phyloP scores from a whole-genome alignment of 2,888 invertebrate genomes.

The Keiferia lycopersicella region DNA sequence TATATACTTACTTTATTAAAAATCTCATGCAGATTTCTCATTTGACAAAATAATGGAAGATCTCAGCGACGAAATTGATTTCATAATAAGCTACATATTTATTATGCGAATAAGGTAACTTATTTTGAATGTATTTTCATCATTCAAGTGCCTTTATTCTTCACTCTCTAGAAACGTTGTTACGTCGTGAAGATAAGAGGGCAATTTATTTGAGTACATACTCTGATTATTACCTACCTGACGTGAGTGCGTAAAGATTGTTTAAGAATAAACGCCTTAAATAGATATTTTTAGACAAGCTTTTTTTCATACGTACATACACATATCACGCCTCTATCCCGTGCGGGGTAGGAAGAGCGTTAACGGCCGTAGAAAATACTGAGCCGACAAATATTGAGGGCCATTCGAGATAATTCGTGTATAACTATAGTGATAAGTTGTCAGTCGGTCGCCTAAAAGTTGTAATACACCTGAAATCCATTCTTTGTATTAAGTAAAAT shows the following conservation, averaged over 20 bases:
- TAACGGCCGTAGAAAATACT: too few relatives aligned
- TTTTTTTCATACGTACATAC: too few relatives aligned
- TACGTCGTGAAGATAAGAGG: neutral
- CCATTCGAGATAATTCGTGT: too few relatives aligned
- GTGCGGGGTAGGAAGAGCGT: too few relatives aligned
- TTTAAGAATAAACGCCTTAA: neutral
- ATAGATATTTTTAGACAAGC: too few relatives aligned
- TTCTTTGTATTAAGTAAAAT: too few relatives aligned
- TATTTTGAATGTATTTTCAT: slow-evolving; percentile 12
- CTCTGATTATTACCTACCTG: neutral
- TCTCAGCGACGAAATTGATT: slow-evolving; percentile 2
- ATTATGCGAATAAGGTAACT: neutral
- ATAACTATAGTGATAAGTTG: too few relatives aligned
- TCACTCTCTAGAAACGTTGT: neutral
- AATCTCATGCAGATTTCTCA: neutral
- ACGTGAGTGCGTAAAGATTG: neutral
- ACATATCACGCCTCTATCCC: too few relatives aligned
- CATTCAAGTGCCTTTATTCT: slow-evolving; percentile 6
- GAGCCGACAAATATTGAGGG: too few relatives aligned
- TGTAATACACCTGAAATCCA: too few relatives aligned
- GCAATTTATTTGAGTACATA: neutral
- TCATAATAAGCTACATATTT: slow-evolving; percentile 10
- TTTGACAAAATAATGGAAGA: slow-evolving; percentile 7
- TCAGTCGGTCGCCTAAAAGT: too few relatives aligned
- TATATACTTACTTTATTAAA: neutral